Percentiles rank a stretch among this genome's conserved stretches.
These are phyloP conservation scores for Pteronura brasiliensis DNA, from an alignment of 2,113 vertebrate species.

Conservation along the genomic window DNA sequence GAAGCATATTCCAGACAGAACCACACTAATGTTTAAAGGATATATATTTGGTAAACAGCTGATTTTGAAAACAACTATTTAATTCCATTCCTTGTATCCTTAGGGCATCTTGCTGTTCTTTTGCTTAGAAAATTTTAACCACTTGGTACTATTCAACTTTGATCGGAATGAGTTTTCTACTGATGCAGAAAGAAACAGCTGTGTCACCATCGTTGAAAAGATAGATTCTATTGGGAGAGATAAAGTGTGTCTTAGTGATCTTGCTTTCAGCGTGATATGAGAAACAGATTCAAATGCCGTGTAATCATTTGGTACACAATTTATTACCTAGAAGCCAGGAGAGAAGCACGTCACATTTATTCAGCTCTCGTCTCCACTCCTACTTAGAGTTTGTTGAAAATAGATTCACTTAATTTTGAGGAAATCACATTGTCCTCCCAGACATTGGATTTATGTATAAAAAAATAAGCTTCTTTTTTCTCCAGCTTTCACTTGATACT, in stretches of 20 bases:
- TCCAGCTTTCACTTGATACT: slow-evolving; percentile 17
- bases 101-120: slow-evolving; percentile 29
- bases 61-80: slow-evolving; percentile 46
- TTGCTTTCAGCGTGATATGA: neutral
- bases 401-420: slow-evolving; percentile 14
- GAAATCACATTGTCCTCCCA: slow-evolving; percentile 27
- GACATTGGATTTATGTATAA: neutral
- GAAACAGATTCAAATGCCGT: neutral
- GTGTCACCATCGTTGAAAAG: slow-evolving; percentile 23
- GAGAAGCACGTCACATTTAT: neutral
- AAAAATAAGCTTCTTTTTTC: neutral
- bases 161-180: slow-evolving; percentile 32
- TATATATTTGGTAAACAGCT: neutral
- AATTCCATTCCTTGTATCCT: neutral
- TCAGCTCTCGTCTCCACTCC: neutral
- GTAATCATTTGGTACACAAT: neutral
- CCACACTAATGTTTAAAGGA: neutral
- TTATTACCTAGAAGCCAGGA: neutral
- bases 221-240: slow-evolving; percentile 38
- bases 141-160: neutral
- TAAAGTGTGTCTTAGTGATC: neutral
- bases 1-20: neutral
- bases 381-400: slow-evolving; percentile 46
- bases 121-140: slow-evolving; percentile 48
- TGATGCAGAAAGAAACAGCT: neutral